Evolutionary conservation across 2,797 vertebrate species (phyloP).

Genomic region (Ceryle rudis): DNA sequence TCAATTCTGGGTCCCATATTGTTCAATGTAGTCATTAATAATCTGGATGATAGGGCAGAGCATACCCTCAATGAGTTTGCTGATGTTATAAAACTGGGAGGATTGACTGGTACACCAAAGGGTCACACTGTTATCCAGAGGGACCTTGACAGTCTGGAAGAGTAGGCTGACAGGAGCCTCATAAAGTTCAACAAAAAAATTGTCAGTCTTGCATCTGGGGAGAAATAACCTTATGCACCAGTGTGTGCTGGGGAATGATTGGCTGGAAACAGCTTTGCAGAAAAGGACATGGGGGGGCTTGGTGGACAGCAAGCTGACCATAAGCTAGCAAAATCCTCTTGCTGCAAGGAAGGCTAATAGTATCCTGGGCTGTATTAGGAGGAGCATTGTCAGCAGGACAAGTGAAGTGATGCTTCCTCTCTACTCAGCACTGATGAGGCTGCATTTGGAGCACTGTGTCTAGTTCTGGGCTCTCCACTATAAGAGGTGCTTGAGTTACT

Average conservation of each 20-base stretch:
- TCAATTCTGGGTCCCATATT: background rate
- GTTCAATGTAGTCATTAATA: background rate
- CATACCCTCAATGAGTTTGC: background rate
- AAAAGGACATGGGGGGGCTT: background rate
- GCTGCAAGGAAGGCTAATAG: background rate
- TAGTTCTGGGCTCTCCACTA: background rate
- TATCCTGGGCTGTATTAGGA: background rate
- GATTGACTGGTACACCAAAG: too few relatives aligned
- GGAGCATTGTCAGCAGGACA: background rate
- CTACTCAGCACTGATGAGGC: background rate
- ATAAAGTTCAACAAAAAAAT: too few relatives aligned
- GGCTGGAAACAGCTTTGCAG: background rate
- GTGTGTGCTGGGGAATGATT: fast-evolving
- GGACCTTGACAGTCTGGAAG: too few relatives aligned
- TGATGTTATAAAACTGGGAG: too few relatives aligned
- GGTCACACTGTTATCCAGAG: too few relatives aligned
- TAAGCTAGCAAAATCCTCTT: background rate
- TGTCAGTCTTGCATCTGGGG: too few relatives aligned
- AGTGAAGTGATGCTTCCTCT: background rate
- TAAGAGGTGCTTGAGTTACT: background rate
- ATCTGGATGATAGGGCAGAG: background rate
- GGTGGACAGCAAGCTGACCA: background rate
- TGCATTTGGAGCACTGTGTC: background rate
- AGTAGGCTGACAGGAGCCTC: too few relatives aligned
- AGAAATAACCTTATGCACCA: background rate